Evolutionary conservation across 2,797 vertebrate species (phyloP), one percentile per base, ranked within the genome.

Genomic region (Mormyrops boulengeri): DNA sequence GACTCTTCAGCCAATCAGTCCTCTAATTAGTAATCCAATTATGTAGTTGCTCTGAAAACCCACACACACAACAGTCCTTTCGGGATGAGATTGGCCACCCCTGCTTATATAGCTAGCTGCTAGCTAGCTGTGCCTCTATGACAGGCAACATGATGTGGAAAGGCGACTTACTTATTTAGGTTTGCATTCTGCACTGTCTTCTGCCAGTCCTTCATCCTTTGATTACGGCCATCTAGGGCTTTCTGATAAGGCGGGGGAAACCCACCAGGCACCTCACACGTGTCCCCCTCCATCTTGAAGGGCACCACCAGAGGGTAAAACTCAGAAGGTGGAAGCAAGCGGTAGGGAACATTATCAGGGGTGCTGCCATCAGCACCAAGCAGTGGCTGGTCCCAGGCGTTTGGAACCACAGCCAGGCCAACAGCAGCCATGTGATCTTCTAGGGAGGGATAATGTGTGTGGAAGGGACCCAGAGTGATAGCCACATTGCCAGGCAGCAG

Each of bases 351-450:
- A 0, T 90, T n/a, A 49, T 96, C 95, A 0, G 92, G 49, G 91
- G 53, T 19, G 12, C 55, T 1, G 85, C 95, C 94, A 57, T 99
- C 98, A 1, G 92, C 92, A 47, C 97, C 97, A 8, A 97, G 92
- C 93, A 98, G 86, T 3, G 99, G 98, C 53, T 91, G 96, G 90
- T 99, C 96, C 99, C 99, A 99, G 93, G 91, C 91, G 90, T 97
- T 99, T 2, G 99, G 99, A 86, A 99, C 95, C 0, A 99, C 98
- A 0, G 99, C 99, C 86, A 99, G 95, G 17, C 99, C 99, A 11
- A 96, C 96, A 4, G 95, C 96, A 91, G 96, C 99, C 99, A 99
- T 99, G 90, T 99, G 97, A 88, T 99, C 99, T 93, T 99, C 99
- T 85, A 99, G 94, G 95, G 96, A 96, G 3, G 98, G 97, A 88